Evolutionary conservation across 2,113 vertebrate genomes (phyloP), one percentile per base, ranked within the genome.

Genomic region (Gasterosteus aculeatus): DNA sequence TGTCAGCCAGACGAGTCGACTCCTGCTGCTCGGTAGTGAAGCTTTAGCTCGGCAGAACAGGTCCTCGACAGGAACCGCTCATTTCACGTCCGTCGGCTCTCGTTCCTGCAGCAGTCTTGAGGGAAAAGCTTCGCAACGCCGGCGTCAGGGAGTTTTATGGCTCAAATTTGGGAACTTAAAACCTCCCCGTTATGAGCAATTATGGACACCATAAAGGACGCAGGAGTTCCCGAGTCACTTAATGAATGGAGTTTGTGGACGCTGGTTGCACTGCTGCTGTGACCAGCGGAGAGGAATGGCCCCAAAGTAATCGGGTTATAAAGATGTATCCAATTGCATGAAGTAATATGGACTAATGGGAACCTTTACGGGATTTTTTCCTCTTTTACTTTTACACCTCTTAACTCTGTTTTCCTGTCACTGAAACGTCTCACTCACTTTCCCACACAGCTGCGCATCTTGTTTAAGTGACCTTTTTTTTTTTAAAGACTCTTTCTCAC

Each of bases 231-330:
- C 77, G 66, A 82, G 39, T 69, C 38, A 51, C 29, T 54, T 85
- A 66, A 79, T 83, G 46, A 74, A 84, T 56, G 72, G 44, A 82
- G 72, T 79, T 60, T 71, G 71, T 67, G 58, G 7, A 35, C 33
- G 53, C 57, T 64, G 54, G 64, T 46, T 69, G 62, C 53, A 39
- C 49, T 69, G 62, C 66, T 63, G 46, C 78, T 72, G 57, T 41
- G 76, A 75, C 77, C 75, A 70, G 68, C 18, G 29, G 64, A 71
- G 60, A 68, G 74, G 80, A 78, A 80, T 69, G 80, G 80, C 77
- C 72, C 59, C 5, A 26, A 8, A 41, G 62, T 68, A 61, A 60
- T 77, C 65, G 14, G 33, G 65, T 63, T 63, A 26, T 19, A 47
- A 69, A 72, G 80, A 59, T 54, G 8, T 61, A 53, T 64, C n/a